These are phyloP conservation scores for Corydoras maculifer DNA, from an alignment of 2,113 vertebrate species.

Conservation along the genomic window DNA sequence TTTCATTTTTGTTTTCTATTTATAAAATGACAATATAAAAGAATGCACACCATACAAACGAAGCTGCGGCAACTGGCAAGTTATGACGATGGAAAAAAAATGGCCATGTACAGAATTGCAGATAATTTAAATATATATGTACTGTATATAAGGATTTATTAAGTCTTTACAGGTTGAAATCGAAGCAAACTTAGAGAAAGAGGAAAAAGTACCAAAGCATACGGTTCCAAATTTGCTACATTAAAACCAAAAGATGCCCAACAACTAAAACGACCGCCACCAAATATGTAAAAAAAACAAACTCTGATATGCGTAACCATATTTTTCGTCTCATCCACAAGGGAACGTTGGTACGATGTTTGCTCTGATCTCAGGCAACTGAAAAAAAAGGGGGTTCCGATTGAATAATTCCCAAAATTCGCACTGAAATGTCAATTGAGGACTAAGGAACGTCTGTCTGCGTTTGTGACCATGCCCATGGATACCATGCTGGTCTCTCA, in stretches of 20 bases:
- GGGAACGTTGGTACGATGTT: too few relatives aligned
- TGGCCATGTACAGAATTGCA: conserved; percentile 77
- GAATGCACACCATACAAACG: conserved; percentile 99
- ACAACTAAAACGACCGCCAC: conserved; percentile 67
- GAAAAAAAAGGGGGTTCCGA: too few relatives aligned
- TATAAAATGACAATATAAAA: conserved; percentile 99
- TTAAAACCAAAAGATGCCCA: conserved; percentile 65
- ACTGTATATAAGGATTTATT: conserved; percentile 63
- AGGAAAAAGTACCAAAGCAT: conserved; percentile 86
- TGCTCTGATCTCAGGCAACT: too few relatives aligned
- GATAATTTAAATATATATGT: conserved; percentile 82
- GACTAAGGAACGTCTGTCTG: conserved; percentile 45
- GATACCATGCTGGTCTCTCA: conserved; percentile 46
- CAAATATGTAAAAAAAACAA: conserved; percentile 45
- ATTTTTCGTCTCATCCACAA: too few relatives aligned
- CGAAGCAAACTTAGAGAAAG: conserved; percentile 61
- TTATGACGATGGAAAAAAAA: conserved; percentile 83
- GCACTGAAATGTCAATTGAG: conserved; percentile 51
- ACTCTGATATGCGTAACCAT: too few relatives aligned
- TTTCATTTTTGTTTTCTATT: conserved; percentile 60
- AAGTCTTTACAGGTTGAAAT: conserved; percentile 60
- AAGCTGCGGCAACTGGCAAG: conserved; percentile 88
- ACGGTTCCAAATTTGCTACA: conserved; percentile 71
- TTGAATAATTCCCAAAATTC: too few relatives aligned
- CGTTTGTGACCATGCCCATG: conserved; percentile 42